Percentiles rank a stretch among this genome's conserved stretches.
These are phyloP conservation scores for Alces alces DNA, from an alignment of 2,113 vertebrate genomes.

Conservation along the genomic window DNA sequence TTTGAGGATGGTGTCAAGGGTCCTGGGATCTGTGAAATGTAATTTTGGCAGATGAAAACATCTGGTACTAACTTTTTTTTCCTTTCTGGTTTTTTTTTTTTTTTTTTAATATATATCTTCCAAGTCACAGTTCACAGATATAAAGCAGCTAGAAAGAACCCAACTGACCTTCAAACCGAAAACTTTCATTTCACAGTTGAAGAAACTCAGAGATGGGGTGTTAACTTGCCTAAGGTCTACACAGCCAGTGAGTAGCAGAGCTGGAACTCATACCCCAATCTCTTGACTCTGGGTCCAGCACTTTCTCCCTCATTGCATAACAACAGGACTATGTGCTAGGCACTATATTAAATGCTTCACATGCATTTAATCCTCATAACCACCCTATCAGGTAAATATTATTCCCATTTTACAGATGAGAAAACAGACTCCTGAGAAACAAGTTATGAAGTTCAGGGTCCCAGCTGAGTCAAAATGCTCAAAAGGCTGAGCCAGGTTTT, in stretches of 20 bases:
- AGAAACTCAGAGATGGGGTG: not conserved
- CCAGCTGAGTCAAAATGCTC: not conserved
- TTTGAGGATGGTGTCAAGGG: not conserved
- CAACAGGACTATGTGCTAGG: not conserved
- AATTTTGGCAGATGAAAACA: conserved; percentile 7
- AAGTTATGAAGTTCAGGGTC: not conserved
- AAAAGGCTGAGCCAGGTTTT: not conserved
- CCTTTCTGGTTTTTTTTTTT: too few species aligned
- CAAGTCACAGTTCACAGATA: not conserved
- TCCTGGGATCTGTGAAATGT: not conserved
- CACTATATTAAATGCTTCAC: not conserved
- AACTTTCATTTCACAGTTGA: not conserved
- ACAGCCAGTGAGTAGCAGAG: not conserved
- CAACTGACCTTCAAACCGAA: not conserved
- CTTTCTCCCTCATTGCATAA: not conserved
- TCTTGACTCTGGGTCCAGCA: not conserved
- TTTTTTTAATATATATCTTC: not conserved
- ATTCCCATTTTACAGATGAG: not conserved
- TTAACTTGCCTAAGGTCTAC: not conserved
- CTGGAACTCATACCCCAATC: not conserved
- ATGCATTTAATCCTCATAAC: not conserved
- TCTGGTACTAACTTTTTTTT: not conserved
- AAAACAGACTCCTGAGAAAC: not conserved
- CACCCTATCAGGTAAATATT: not conserved
- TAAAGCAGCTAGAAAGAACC: not conserved